Evolutionary conservation across 2,888 invertebrate genomes (phyloP), one percentile per base, ranked within the genome.

Genomic region (Notodonta dromedarius): DNA sequence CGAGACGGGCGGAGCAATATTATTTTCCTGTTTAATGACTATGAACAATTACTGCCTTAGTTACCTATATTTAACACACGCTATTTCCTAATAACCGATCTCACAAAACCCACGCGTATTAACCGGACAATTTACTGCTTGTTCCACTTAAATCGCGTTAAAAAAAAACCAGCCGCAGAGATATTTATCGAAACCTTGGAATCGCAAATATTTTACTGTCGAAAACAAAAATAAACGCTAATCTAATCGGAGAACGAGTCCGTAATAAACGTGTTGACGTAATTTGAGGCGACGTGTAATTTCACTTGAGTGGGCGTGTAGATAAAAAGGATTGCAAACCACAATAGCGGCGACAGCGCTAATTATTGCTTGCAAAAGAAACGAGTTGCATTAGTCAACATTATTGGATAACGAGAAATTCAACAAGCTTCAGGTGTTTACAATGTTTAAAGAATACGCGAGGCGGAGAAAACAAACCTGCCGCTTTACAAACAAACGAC

Each of bases 401-500:
- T 76, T 76, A 77, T 82, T 76, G 79, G 78, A 82, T 83, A 84
- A 82, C 82, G 76, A 80, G 80, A 86, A 84, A 81, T 80, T 79
- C 76, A 80, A 84, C 76, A 79, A 74, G 66, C 76, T 74, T 77
- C 80, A 83, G 79, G 78, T 83, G 82, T 81, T 80, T 77, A 81
- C 82, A 83, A 82, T 79, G 79, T 80, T 76, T 78, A 78, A 83
- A 84, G 82, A 85, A 83, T 83, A 85, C 80, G 82, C 71, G 75
- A 75, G 74, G 70, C 74, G 76, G 79, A 83, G 82, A 86, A 87
- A 87, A 86, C 85, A 87, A 83, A 84, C 82, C 79, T 74, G 78
- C 74, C 77, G 78, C 83, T 85, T 80, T 79, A 82, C 82, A 87
- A 89, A 89, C 87, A 89, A 89, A 87, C 84, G 83, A 81, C 80